A percentile compares a stretch with the other conserved stretches of the same genome.
phyloP scores from a whole-genome alignment of 2,797 vertebrate genomes.

The Lycodopsis pacificus region DNA sequence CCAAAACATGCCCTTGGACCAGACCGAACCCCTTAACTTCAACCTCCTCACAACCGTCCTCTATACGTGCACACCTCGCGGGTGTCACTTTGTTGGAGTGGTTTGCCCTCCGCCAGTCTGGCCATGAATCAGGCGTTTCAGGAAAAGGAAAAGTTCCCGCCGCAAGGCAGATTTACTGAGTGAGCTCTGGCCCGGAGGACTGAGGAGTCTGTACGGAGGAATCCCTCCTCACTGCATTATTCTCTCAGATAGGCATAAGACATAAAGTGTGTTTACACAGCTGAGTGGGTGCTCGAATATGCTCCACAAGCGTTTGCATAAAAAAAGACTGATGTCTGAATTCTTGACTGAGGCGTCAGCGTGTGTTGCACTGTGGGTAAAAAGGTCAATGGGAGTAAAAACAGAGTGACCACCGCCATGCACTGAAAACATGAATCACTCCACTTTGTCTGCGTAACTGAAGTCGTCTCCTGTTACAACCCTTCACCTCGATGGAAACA shows the following conservation, averaged over 20 bases:
- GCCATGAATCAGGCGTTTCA: constrained; percentile 50
- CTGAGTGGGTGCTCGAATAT: constrained; percentile 1
- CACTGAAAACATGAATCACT: constrained; percentile 60
- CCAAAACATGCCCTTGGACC: background rate
- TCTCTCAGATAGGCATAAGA: constrained; percentile 11
- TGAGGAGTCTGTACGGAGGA: constrained; percentile 21
- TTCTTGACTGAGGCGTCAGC: constrained; percentile 30
- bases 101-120: constrained; percentile 28
- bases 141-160: constrained; percentile 24
- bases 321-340: constrained; percentile 12
- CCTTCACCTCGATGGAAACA: constrained; percentile 25
- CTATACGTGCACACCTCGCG: constrained; percentile 30
- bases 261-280: constrained; percentile 17
- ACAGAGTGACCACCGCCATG: constrained; percentile 37
- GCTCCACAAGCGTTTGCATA: background rate
- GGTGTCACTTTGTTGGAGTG: constrained; percentile 44
- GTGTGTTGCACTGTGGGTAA: constrained; percentile 1
- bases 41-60: constrained; percentile 20
- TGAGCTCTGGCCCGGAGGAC: constrained; percentile 2
- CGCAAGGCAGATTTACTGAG: constrained; percentile 40
- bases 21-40: background rate
- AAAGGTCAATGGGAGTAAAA: constrained; percentile 52
- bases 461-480: constrained; percentile 7
- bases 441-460: background rate
- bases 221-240: constrained; percentile 14